These are phyloP conservation scores for Cepaea hortensis DNA, from an alignment of 2,888 invertebrate genomes.

Conservation along the genomic window DNA sequence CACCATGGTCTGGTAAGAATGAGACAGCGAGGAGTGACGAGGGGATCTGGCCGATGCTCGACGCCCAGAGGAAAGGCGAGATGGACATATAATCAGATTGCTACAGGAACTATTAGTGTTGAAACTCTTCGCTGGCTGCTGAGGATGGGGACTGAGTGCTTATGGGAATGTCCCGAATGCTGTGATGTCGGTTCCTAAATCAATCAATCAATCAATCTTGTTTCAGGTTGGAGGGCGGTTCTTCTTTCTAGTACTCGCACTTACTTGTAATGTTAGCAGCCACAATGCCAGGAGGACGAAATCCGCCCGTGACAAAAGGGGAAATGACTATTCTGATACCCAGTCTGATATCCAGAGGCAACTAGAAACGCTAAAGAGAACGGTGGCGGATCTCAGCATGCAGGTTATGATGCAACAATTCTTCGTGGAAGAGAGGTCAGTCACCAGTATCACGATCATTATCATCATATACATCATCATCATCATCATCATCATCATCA, in stretches of 20 bases:
- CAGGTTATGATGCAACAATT: slow-evolving; percentile 1
- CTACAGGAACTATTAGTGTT: too few species aligned
- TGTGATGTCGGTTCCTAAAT: too few species aligned
- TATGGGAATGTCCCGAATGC: too few species aligned
- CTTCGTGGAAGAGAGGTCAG: not conserved
- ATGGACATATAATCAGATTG: too few species aligned
- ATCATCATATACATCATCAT: not conserved
- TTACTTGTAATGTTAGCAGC: not conserved
- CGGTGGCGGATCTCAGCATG: not conserved
- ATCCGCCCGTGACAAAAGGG: not conserved
- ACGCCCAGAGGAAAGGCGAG: too few species aligned
- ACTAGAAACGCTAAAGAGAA: not conserved
- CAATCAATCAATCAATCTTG: not conserved
- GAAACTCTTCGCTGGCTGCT: too few species aligned
- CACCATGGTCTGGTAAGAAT: too few species aligned
- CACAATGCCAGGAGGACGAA: not conserved
- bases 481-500: not conserved
- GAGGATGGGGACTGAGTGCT: too few species aligned
- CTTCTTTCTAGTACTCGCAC: not conserved
- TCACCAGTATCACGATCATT: too few species aligned
- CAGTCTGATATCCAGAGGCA: not conserved
- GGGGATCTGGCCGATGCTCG: too few species aligned
- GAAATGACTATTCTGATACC: too few species aligned
- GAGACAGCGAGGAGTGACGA: too few species aligned
- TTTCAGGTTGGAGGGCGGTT: not conserved